A percentile compares a stretch with the other conserved stretches of the same genome.
phyloP scores from a whole-genome alignment of 2,113 vertebrate species.

The Apodemus speciosus region DNA sequence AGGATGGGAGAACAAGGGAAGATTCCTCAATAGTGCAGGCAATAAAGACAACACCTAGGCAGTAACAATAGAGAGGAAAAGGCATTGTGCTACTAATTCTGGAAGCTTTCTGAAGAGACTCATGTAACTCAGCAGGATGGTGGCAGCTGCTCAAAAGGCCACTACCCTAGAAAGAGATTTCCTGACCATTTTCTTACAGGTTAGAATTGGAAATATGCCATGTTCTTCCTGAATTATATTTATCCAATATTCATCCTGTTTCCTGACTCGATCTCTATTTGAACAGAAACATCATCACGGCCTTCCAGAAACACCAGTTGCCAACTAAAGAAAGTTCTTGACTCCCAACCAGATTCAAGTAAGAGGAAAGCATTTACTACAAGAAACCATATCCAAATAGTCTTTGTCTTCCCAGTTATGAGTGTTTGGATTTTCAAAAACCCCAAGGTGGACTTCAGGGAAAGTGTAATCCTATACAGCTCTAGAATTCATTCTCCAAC shows the following conservation, averaged over 20 bases:
- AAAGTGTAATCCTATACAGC: background rate
- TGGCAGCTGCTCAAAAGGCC: background rate
- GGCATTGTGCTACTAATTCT: background rate
- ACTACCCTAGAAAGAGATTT: background rate
- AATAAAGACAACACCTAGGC: background rate
- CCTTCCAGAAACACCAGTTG: background rate
- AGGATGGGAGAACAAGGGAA: background rate
- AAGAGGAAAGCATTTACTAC: background rate
- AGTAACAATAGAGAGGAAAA: background rate
- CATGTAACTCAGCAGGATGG: background rate
- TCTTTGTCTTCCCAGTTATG: background rate
- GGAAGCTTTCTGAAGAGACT: background rate
- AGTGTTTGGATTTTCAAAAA: background rate
- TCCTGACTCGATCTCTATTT: background rate
- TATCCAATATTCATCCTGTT: constrained; percentile 4
- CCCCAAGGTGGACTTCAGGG: background rate
- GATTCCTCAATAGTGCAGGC: background rate
- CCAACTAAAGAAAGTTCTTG: background rate
- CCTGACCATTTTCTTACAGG: background rate
- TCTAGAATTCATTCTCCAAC: constrained; percentile 42
- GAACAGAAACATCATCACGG: too few species aligned
- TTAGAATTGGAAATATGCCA: background rate
- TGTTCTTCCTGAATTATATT: background rate
- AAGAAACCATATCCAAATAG: background rate
- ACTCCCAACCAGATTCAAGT: background rate